phyloP scores from a whole-genome alignment of 2,113 vertebrate species.

The Isurus oxyrinchus region DNA sequence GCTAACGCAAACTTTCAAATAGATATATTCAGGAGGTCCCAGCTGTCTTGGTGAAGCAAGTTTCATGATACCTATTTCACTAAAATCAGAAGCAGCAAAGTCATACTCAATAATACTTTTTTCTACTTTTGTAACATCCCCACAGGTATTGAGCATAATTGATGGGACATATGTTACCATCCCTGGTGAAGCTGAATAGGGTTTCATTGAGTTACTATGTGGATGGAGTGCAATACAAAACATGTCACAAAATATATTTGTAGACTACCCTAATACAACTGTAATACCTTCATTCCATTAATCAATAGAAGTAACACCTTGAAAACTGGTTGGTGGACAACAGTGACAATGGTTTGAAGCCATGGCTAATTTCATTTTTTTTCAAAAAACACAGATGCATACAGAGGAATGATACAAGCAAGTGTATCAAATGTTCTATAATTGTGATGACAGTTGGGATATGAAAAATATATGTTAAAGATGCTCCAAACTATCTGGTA shows the following conservation, averaged over 20 bases:
- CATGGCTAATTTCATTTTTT: neutral
- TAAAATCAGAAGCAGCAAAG: neutral
- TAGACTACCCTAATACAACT: neutral
- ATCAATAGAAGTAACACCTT: neutral
- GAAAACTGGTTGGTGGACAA: neutral
- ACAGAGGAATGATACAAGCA: neutral
- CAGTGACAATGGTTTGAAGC: neutral
- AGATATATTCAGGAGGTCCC: neutral
- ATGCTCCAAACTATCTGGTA: neutral
- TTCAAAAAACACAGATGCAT: neutral
- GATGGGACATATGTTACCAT: neutral
- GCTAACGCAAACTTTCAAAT: neutral
- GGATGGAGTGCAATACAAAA: neutral
- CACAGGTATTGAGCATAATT: neutral
- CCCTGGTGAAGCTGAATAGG: neutral
- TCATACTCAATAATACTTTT: neutral
- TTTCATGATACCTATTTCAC: neutral
- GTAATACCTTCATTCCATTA: neutral
- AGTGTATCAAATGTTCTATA: neutral
- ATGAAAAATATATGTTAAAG: slow-evolving; percentile 18
- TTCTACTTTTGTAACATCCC: neutral
- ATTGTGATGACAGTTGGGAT: slow-evolving; percentile 5
- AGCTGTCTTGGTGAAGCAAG: neutral
- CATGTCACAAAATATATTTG: neutral
- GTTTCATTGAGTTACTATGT: neutral